A percentile compares a stretch with the other conserved stretches of the same genome.
These are phyloP conservation scores for Malurus alboscapulatus DNA, from an alignment of 2,113 vertebrate species.

Conservation along the genomic window DNA sequence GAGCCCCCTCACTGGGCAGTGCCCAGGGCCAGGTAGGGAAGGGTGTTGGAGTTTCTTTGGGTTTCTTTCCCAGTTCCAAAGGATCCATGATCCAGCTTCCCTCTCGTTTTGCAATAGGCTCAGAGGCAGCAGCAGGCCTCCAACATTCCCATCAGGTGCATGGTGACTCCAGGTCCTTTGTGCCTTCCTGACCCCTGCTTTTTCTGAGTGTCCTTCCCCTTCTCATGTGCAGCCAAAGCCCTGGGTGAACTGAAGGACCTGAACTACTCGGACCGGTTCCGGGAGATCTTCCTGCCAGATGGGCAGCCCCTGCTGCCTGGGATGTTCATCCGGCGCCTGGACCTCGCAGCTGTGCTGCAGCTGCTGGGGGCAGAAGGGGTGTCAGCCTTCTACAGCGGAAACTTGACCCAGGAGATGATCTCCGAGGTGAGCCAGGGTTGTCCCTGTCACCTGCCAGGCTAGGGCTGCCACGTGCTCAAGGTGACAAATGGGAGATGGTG, in stretches of 20 bases:
- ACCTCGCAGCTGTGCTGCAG: constrained; percentile 85
- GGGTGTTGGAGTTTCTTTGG: neutral
- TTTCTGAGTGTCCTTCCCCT: neutral
- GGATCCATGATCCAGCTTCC: neutral
- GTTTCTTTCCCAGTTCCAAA: neutral
- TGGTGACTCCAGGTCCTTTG: neutral
- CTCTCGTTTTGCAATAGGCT: neutral
- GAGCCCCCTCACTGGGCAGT: neutral
- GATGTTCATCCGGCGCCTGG: constrained; percentile 76
- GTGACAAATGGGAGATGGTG: neutral
- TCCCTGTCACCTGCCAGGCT: neutral
- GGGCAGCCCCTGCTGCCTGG: constrained; percentile 82
- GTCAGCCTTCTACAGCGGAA: constrained; percentile 87
- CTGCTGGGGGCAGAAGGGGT: constrained; percentile 79
- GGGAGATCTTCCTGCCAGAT: constrained; percentile 80
- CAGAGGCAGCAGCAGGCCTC: neutral
- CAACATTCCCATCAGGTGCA: neutral
- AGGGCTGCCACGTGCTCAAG: neutral
- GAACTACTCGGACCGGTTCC: constrained; percentile 82
- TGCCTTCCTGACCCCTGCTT: accelerated
- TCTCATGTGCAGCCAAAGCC: constrained; percentile 79
- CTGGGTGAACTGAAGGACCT: constrained; percentile 79
- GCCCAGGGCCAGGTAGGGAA: neutral
- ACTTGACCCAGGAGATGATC: constrained; percentile 89
- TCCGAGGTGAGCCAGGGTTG: constrained; percentile 76